Conservation (phyloP, 2,113 vertebrate species). For the Spilogale gracilis region DNA sequence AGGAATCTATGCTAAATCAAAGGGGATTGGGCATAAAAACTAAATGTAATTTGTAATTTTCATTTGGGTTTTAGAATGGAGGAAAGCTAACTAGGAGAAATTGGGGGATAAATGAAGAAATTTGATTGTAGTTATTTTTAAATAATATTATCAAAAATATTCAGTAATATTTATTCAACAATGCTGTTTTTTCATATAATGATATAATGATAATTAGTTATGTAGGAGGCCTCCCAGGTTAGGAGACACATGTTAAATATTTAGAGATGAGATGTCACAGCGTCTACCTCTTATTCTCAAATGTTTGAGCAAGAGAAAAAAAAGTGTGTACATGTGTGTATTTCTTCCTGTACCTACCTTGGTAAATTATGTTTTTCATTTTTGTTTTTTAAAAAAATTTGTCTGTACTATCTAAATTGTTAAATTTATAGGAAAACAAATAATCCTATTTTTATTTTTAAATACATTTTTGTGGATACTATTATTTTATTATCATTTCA, state of each 20-base stretch:
- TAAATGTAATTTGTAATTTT: neutral
- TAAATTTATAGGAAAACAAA: neutral
- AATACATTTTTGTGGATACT: neutral
- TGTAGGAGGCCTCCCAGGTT: neutral
- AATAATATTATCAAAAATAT: neutral
- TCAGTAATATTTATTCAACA: neutral
- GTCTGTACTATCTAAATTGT: neutral
- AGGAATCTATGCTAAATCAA: neutral
- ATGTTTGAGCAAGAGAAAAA: neutral
- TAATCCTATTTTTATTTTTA: neutral
- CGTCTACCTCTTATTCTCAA: neutral
- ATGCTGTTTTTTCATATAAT: neutral
- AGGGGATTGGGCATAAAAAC: neutral
- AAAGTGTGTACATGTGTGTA: neutral
- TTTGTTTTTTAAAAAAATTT: neutral
- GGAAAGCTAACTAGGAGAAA: neutral
- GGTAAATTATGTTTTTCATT: neutral
- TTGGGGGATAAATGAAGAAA: neutral
- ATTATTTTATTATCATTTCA: neutral
- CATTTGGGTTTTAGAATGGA: neutral
- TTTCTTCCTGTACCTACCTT: neutral
- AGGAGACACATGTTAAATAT: neutral
- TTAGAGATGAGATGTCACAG: neutral
- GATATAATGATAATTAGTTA: neutral
- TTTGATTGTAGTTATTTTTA: neutral